Evolutionary conservation across 2,888 invertebrate species (phyloP), one percentile per base, ranked within the genome.

Genomic region (Germaria angustata): DNA sequence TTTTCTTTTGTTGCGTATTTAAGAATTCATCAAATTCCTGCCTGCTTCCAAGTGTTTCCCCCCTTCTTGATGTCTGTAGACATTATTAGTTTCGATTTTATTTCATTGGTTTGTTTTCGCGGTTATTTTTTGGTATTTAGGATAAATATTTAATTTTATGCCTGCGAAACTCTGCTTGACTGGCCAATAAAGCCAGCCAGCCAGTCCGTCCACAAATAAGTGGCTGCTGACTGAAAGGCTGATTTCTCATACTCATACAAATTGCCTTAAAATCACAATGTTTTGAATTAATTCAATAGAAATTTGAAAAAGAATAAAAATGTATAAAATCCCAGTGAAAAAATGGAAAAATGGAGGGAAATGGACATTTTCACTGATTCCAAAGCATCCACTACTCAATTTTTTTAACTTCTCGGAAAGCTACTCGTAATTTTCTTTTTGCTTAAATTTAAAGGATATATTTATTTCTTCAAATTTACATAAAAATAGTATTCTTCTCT

Each of bases 81-180:
- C 68, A 66, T 80, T 77, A 77, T 77, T 77, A 44, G 49, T 77
- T 57, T 39, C 68, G 63, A 44, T 69, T 77, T 65, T 80, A 73
- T 76, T 77, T 46, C 63, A 55, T 57, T 69, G 57, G 59, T 72
- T 80, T 77, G 57, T 71, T 66, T 72, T 77, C 82, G 82, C 73
- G 84, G 84, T 76, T 72, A 80, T 84, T 84, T 39, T 84, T 79
- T 32, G 49, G 68, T 36, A 71, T 80, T 69, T 77, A 36, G 32
- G 66, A 65, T 73, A 65, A 34, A 68, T 28, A 28, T 65, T 69
- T 75, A 71, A 66, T 76, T 78, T 34, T 36, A 24, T 32, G 15
- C 17, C 32, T 17, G 28, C 39, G n/a, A 57, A 63, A 55, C 28
- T 32, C 15, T 41, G 51, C 66, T 79, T 79, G 79, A 72, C 79